phyloP scores from a whole-genome alignment of 1,140 invertebrate genomes.

The Belonocnema kinseyi region DNA sequence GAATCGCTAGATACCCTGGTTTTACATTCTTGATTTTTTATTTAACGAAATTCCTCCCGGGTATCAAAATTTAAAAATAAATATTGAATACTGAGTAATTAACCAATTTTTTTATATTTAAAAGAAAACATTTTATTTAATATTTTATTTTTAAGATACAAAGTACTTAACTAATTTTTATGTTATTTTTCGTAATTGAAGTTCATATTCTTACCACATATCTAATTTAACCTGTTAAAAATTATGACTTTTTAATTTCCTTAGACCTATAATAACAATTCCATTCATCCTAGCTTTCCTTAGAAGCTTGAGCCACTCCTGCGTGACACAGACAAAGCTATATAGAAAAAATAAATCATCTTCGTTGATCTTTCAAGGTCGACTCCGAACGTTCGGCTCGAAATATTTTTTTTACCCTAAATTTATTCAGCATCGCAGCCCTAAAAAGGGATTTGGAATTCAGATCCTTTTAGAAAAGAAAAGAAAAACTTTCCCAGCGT shows the following conservation, averaged over 20 bases:
- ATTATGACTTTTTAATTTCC: background rate
- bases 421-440: background rate
- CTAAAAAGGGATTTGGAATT: background rate
- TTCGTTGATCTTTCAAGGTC: constrained; percentile 8
- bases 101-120: no score
- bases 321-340: constrained; percentile 11
- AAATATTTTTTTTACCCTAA: constrained; percentile 8
- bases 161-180: no score
- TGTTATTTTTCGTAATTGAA: no score
- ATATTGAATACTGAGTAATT: no score
- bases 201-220: no score
- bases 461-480: background rate
- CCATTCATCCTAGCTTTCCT: background rate
- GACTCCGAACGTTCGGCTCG: background rate
- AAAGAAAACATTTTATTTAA: no score
- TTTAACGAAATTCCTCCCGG: no score
- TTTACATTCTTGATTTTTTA: no score
- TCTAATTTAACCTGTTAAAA: no score
- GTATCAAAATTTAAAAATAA: no score
- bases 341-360: constrained; percentile 36
- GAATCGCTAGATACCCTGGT: no score
- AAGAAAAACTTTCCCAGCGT: background rate
- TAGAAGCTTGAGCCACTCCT: constrained; percentile 10
- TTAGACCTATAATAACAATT: background rate
- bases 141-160: no score